Conservation (phyloP, 2,113 vertebrate species). For the Polypterus bichir region DNA sequence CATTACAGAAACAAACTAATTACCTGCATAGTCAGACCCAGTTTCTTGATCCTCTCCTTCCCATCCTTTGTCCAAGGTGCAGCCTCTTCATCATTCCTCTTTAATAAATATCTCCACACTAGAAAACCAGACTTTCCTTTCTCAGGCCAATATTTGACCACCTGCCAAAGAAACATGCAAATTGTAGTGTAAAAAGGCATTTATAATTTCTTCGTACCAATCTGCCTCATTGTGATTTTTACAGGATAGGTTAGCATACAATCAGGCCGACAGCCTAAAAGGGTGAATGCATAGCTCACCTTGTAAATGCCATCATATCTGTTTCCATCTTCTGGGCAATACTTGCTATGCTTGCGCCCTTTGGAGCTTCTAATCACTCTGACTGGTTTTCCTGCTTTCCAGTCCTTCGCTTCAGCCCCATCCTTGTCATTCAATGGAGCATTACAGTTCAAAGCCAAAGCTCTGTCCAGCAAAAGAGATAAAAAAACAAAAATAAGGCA, state of each 20-base stretch:
- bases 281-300: conserved; percentile 36
- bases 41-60: conserved; percentile 81
- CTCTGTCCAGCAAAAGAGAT: conserved; percentile 40
- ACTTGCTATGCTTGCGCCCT: conserved; percentile 89
- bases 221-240: no score
- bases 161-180: conserved; percentile 35
- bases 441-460: conserved; percentile 84
- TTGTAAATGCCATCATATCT: conserved; percentile 94
- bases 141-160: conserved; percentile 91
- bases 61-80: conserved; percentile 91
- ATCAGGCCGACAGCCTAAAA: not conserved
- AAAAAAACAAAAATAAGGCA: not conserved
- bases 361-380: conserved; percentile 82
- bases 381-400: conserved; percentile 83
- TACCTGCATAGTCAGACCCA: conserved; percentile 89
- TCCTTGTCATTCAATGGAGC: conserved; percentile 73
- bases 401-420: conserved; percentile 79
- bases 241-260: not conserved
- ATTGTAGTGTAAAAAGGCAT: not conserved
- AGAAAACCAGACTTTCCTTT: conserved; percentile 92
- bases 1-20: not conserved
- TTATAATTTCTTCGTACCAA: not conserved
- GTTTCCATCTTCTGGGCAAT: conserved; percentile 77
- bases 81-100: conserved; percentile 77
- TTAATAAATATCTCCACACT: conserved; percentile 86